Conservation (phyloP, 2,113 vertebrate species). For the Brienomyrus longianalis region DNA sequence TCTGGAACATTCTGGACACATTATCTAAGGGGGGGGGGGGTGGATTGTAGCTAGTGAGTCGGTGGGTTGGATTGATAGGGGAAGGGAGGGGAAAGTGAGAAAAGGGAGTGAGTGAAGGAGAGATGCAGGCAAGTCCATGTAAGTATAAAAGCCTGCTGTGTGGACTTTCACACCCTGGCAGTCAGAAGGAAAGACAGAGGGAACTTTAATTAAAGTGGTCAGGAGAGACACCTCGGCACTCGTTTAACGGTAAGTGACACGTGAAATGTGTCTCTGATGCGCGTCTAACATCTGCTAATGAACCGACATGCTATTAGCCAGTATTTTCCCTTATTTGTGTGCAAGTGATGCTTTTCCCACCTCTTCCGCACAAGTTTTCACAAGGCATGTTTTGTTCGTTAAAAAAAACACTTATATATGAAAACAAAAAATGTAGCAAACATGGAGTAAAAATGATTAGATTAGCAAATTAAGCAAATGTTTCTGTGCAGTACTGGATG, state of each 20-base stretch:
- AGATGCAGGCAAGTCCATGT: constrained; percentile 35
- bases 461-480: no score
- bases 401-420: no score
- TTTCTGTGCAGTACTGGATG: no score
- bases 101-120: constrained; percentile 19
- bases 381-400: not conserved
- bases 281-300: not conserved
- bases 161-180: constrained; percentile 42
- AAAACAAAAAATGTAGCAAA: no score
- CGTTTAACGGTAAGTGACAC: constrained; percentile 17
- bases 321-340: not conserved
- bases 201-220: not conserved
- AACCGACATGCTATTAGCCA: not conserved
- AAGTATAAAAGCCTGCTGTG: constrained; percentile 52
- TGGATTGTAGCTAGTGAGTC: not conserved
- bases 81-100: constrained; percentile 27
- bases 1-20: not conserved
- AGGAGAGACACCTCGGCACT: constrained; percentile 22
- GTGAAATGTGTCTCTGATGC: not conserved
- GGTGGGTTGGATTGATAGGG: constrained; percentile 2
- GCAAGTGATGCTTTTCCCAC: not conserved
- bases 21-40: not conserved
- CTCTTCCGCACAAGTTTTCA: not conserved
- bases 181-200: constrained; percentile 30
- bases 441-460: no score